Base-by-base conservation (phyloP, 2,797 vertebrate species). In the Aldrovandia affinis region DNA sequence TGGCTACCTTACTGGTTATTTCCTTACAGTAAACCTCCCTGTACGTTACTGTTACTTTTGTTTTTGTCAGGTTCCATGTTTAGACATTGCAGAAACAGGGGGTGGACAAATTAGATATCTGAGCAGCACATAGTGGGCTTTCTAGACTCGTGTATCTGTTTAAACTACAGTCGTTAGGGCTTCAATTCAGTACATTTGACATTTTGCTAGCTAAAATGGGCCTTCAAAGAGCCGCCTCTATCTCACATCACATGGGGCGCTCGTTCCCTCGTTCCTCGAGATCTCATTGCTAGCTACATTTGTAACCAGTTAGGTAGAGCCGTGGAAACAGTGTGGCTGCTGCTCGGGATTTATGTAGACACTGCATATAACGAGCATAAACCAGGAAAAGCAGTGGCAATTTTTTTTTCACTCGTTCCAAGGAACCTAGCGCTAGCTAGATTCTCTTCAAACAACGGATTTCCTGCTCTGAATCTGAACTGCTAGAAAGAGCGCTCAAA, bases 161-260 rank as follows among this genome's bases (percentile, higher is more conserved):
- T 0, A 25, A 2, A 5, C 18, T 54, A 54, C 12, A 59, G 57
- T 18, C 25, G 20, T 59, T 59, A 59, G 18, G 57, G 57, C 8
- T 52, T 52, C 50, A 39, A 25, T 15, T 57, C 55, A 20, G 18
- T 57, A 20, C 18, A 15, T 57, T 57, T 15, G 55, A 15, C 55
- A 57, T 77, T 73, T 59, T 30, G 47, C 77, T 63, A 52, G 4
- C 57, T 50, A 57, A 85, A 39, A 83, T 73, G 77, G 77, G 75
- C 61, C 61, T 82, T 39, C 20, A 73, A 28, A 33, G 63, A 77
- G 68, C 30, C 81, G 70, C 81, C 81, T 73, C 77, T 73, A 54
- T 57, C 61, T 59, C 73, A 33, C 75, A 63, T 85, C 81, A 80
- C 85, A 79, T 57, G 81, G 85, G 57, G 36, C 61, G 75, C 50